A percentile compares a stretch with the other conserved stretches of the same genome.
Conservation (phyloP, 2,888 invertebrate species). For the Pseudoips prasinana region DNA sequence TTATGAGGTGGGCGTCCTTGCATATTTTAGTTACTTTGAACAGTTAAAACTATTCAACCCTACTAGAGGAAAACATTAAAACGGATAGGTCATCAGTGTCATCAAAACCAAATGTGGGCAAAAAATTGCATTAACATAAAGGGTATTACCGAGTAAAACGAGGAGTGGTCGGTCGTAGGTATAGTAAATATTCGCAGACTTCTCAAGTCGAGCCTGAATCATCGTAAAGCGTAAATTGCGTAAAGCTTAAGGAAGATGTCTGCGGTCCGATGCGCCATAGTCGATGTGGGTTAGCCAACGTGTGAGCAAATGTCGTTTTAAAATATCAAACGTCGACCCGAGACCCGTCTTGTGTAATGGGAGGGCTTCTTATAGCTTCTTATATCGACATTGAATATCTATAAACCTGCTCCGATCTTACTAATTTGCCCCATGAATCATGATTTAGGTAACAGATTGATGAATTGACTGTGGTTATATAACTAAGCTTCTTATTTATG, state of each 20-base stretch:
- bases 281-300: constrained; percentile 53
- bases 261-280: constrained; percentile 35
- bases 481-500: constrained; percentile 6
- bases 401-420: constrained; percentile 14
- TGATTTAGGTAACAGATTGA: constrained; percentile 15
- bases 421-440: constrained; percentile 4
- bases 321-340: constrained; percentile 70
- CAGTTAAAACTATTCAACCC: constrained; percentile 2
- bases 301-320: constrained; percentile 65
- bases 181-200: constrained; percentile 38
- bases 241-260: constrained; percentile 49
- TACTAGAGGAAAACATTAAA: constrained; percentile 20
- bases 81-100: constrained; percentile 26
- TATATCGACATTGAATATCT: constrained; percentile 37
- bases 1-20: constrained; percentile 22
- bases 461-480: constrained; percentile 20
- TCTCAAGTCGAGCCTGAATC: constrained; percentile 43
- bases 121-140: constrained; percentile 28
- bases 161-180: constrained; percentile 32
- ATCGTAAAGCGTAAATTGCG: no score
- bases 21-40: constrained; percentile 7
- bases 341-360: constrained; percentile 60
- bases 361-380: constrained; percentile 40
- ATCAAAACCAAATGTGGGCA: constrained; percentile 28
- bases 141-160: constrained; percentile 28